Evolutionary conservation across 1,140 invertebrate genomes (phyloP).

Genomic region (Drosophila lini): DNA sequence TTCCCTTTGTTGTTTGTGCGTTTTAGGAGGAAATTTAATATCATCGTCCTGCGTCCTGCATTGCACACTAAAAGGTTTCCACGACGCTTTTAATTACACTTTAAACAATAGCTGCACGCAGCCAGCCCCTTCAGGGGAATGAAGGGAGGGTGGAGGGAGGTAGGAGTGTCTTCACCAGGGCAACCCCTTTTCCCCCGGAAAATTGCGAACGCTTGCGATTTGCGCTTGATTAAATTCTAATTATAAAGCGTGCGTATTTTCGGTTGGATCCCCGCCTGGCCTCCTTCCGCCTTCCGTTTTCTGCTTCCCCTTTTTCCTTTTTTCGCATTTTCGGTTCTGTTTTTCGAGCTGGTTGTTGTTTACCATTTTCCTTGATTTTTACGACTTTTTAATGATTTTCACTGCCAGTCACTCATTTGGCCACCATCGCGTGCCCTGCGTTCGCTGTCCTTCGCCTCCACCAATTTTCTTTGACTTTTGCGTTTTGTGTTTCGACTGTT

Average conservation of each 20-base stretch:
- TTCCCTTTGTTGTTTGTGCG: constrained; percentile 20
- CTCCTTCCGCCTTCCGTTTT: constrained; percentile 1
- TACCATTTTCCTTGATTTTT: constrained; percentile 78
- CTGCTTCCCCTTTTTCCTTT: constrained; percentile 16
- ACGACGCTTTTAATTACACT: constrained; percentile 79
- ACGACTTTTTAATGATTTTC: constrained; percentile 83
- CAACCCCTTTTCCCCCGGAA: constrained; percentile 45
- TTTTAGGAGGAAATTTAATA: constrained; percentile 71
- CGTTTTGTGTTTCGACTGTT: constrained; percentile 51
- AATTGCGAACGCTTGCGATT: constrained; percentile 76
- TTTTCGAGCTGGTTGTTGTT: constrained; percentile 65
- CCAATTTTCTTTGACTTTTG: constrained; percentile 74
- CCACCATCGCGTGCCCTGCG: constrained; percentile 67
- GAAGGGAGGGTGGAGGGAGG: background rate
- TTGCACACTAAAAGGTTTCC: constrained; percentile 74
- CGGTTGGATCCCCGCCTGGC: constrained; percentile 12
- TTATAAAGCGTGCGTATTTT: constrained; percentile 82
- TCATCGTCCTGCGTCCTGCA: constrained; percentile 40
- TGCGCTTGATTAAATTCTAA: constrained; percentile 83
- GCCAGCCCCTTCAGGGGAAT: background rate
- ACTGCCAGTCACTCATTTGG: constrained; percentile 81
- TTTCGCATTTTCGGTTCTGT: constrained; percentile 28
- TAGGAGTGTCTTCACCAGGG: constrained; percentile 2
- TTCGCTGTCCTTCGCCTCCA: constrained; percentile 33
- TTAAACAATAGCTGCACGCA: constrained; percentile 73